phyloP scores from a whole-genome alignment of 2,888 invertebrate species.

The Diabrotica balteata region DNA sequence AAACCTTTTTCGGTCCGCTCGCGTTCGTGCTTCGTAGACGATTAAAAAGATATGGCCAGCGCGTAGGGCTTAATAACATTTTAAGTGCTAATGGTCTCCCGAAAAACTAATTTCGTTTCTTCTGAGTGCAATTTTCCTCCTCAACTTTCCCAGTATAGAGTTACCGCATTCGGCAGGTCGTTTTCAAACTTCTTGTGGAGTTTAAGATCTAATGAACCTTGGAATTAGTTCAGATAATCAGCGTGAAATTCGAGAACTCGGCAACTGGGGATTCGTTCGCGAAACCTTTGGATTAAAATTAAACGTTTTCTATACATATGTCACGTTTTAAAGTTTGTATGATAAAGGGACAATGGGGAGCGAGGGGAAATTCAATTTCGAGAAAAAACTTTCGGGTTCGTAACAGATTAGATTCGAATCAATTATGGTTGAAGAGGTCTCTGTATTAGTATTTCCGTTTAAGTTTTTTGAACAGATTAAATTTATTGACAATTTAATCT shows the following conservation, averaged over 20 bases:
- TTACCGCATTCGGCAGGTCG: slow-evolving; percentile 26
- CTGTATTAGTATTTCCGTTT: too few species aligned
- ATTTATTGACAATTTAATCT: too few species aligned
- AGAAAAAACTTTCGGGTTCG: too few species aligned
- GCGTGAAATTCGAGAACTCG: slow-evolving; percentile 14
- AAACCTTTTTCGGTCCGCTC: background rate
- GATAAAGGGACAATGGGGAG: background rate
- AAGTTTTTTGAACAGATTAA: too few species aligned
- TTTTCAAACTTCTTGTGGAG: slow-evolving; percentile 24
- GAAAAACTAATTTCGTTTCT: slow-evolving; percentile 31
- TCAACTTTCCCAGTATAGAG: slow-evolving; percentile 19
- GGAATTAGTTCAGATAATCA: slow-evolving; percentile 25
- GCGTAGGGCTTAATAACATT: slow-evolving; percentile 26
- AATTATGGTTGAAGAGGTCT: too few species aligned
- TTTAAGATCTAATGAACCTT: slow-evolving; percentile 24
- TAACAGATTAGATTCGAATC: too few species aligned
- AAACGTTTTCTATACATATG: slow-evolving; percentile 8
- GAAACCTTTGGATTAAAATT: slow-evolving; percentile 9
- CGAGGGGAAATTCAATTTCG: too few species aligned
- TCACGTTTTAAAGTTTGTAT: slow-evolving; percentile 6
- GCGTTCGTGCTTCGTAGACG: slow-evolving; percentile 4
- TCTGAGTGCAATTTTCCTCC: slow-evolving; percentile 21
- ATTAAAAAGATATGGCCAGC: slow-evolving; percentile 17
- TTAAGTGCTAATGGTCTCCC: slow-evolving; percentile 32
- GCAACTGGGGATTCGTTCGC: background rate